Evolutionary conservation across 2,888 invertebrate species (phyloP).

Genomic region (Sisyra terminalis): DNA sequence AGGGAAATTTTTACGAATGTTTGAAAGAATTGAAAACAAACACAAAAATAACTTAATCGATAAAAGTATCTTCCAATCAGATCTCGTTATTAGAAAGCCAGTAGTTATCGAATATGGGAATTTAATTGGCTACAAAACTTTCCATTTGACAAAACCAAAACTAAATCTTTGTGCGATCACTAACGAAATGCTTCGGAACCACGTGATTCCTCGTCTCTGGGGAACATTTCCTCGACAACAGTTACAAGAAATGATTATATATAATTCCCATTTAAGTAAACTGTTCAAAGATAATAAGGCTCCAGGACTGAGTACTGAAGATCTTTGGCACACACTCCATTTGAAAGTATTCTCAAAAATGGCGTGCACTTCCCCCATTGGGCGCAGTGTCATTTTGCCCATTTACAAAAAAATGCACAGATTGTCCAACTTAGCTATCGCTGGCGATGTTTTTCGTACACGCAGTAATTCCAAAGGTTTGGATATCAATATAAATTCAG

Average conservation of each 20-base stretch:
- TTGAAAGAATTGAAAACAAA: not conserved
- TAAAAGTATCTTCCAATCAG: not conserved
- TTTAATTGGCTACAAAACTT: not conserved
- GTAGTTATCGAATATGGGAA: not conserved
- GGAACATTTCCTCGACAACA: not conserved
- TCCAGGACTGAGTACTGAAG: not conserved
- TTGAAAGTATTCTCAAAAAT: not conserved
- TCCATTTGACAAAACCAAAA: not conserved
- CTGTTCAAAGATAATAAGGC: not conserved
- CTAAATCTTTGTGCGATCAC: not conserved
- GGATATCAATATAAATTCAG: too few species aligned
- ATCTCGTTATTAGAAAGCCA: not conserved
- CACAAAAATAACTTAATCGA: not conserved
- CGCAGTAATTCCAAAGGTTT: too few species aligned
- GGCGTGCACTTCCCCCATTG: not conserved
- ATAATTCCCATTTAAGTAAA: not conserved
- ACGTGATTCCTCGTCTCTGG: not conserved
- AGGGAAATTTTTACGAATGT: conserved; percentile 2
- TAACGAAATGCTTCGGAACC: not conserved
- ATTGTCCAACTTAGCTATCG: too few species aligned
- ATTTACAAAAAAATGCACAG: too few species aligned
- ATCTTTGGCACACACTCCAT: not conserved
- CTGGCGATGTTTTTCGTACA: too few species aligned
- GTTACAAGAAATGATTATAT: not conserved
- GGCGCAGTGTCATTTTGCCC: too few species aligned